Base-by-base conservation (phyloP, 2,113 vertebrate genomes). In the Zosterops lateralis region DNA sequence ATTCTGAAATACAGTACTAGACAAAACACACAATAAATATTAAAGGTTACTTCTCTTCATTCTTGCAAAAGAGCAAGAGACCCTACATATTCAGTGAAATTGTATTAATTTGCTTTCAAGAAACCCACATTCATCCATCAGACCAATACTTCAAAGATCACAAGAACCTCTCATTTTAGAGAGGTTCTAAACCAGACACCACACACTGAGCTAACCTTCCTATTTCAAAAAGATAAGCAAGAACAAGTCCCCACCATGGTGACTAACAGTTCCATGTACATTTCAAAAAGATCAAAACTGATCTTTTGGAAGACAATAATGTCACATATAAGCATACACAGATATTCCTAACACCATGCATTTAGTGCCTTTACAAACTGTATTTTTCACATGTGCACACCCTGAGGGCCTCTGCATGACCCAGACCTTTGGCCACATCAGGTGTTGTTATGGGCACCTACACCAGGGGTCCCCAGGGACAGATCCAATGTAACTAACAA, bases 251-350 rank as follows among this genome's bases (percentile, higher is more conserved):
- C 38, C 17, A 32, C 8, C 17, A 29, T 0, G 0, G 19, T 71
- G 38, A 67, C 19, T 34, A n/a, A 18, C 19, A 47, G 14, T 51
- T 34, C 61, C 24, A 25, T 2, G 13, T 17, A 31, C 45, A 40
- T 80, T 83, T 61, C 38, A 56, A 47, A 44, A 56, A 73, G 10
- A 72, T 36, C n/a, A 21, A 57, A 87, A 50, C 34, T 32, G 31
- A 26, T 50, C 34, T 22, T 57, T 65, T 50, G 57, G 36, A 50
- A 57, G 44, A 65, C 44, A 57, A 7, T 9, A 40, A 21, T 1
- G 5, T 15, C 68, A 64, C 1, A 0, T 17, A 14, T 12, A 79
- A n/a, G 28, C 13, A 29, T 12, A n/a, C 38, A 40, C 0, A 64
- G 61, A 16, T 21, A 24, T 16, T 22, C 40, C 21, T 64, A 77